Percentiles rank a stretch among this genome's conserved stretches.
Evolutionary conservation across 2,888 invertebrate species (phyloP).

Genomic region (Iselma pallidipennis): DNA sequence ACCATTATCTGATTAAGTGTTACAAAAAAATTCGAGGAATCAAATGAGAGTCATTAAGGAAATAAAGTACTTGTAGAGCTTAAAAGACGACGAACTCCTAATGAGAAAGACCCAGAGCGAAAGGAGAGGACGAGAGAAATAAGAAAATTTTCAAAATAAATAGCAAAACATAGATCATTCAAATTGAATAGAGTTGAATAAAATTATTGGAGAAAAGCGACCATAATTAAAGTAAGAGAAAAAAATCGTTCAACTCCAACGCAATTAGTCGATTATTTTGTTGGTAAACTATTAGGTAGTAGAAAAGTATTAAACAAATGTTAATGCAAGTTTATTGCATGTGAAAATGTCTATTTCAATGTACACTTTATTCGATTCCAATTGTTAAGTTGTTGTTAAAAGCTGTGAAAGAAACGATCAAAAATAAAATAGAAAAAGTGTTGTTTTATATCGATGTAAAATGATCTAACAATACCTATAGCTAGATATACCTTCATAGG

Average conservation of each 20-base stretch:
- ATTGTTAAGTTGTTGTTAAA: not conserved
- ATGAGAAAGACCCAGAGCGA: too few relatives aligned
- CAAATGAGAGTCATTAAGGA: too few relatives aligned
- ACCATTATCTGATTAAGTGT: too few relatives aligned
- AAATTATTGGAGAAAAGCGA: too few relatives aligned
- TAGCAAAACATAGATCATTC: too few relatives aligned
- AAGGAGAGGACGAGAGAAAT: too few relatives aligned
- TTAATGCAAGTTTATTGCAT: not conserved
- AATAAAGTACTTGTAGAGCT: too few relatives aligned
- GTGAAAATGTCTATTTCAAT: not conserved
- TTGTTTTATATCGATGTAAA: not conserved
- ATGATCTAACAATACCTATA: not conserved
- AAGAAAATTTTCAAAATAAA: too few relatives aligned
- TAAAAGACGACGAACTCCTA: too few relatives aligned
- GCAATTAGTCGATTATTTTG: not conserved
- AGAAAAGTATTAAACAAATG: not conserved
- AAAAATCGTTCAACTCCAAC: not conserved
- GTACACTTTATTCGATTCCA: not conserved
- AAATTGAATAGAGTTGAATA: too few relatives aligned
- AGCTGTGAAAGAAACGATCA: too few relatives aligned
- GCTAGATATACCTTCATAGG: not conserved
- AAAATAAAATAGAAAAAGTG: not conserved
- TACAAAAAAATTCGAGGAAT: too few relatives aligned
- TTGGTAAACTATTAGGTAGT: not conserved
- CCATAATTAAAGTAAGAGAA: not conserved